A percentile compares a stretch with the other conserved stretches of the same genome.
Evolutionary conservation across 2,113 vertebrate species (phyloP).

Genomic region (Rhynchomys soricoides): DNA sequence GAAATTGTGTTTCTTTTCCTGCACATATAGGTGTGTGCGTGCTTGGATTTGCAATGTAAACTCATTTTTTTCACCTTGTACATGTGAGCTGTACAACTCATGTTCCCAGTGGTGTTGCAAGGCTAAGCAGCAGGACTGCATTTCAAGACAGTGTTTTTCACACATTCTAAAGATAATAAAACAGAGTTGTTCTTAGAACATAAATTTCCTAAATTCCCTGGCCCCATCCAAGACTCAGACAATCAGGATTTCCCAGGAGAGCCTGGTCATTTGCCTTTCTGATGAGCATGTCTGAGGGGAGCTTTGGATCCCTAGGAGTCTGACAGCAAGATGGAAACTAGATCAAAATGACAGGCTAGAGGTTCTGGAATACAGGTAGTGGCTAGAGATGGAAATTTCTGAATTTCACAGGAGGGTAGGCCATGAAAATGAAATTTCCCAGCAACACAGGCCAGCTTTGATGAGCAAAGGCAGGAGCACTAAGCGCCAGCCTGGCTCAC

Average conservation of each 20-base stretch:
- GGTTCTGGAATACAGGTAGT: background rate
- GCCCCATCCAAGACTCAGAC: background rate
- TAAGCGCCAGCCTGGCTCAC: fast-evolving
- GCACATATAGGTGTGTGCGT: background rate
- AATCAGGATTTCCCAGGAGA: background rate
- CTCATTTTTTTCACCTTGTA: background rate
- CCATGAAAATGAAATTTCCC: background rate
- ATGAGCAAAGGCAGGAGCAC: fast-evolving
- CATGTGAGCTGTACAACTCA: background rate
- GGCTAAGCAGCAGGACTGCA: background rate
- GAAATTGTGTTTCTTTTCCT: conserved; percentile 9
- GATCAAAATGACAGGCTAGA: background rate
- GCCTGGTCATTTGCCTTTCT: background rate
- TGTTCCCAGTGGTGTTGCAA: background rate
- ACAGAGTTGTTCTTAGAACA: background rate
- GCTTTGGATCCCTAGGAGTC: background rate
- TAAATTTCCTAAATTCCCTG: background rate
- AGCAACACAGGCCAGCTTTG: background rate
- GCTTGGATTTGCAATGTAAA: background rate
- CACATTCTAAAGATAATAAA: background rate
- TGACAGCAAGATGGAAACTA: background rate
- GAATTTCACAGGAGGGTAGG: background rate
- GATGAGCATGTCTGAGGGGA: background rate
- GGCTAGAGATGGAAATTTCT: background rate
- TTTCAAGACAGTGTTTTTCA: conserved; percentile 29